Evolutionary conservation across 2,797 vertebrate species (phyloP), one percentile per base, ranked within the genome.

Genomic region (Acropternis orthonyx): DNA sequence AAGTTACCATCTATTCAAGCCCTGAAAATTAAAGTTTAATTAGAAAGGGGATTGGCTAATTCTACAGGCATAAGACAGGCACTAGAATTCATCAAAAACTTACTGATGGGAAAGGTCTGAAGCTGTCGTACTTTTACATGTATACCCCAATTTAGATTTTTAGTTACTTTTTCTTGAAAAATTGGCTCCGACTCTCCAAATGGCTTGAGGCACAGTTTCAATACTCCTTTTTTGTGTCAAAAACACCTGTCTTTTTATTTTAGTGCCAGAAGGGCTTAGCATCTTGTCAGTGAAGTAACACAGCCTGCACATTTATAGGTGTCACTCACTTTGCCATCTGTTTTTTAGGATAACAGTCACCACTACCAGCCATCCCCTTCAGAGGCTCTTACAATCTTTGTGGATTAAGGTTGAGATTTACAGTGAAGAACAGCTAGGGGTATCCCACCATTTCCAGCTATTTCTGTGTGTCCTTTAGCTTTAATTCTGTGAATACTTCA

Each of bases 311-410:
- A 97, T 98, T 98, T 98, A 97, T 97, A 97, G 97, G 96, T 97
- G 97, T 97, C 97, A 98, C 97, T 98, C 97, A 97, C 93, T 97
- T 94, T 88, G 63, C 97, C 97, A 98, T 98, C 97, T 98, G 98
- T 96, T 98, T 96, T 94, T 97, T 93, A 96, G 98, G 97, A 98
- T 98, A 98, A 98, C 93, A 97, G 96, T 92, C 95, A 94, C 96
- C 92, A 97, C 94, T 96, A 97, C 96, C 96, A 95, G 73, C 88
- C 95, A 97, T 56, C 93, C 91, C 96, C 91, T 95, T 96, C 96
- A 95, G 92, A 97, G 96, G 88, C 95, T 97, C 85, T 94, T 93
- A 86, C 93, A 96, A 55, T 96, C 95, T 96, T 95, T 85, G 90
- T 80, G 93, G 94, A 97, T 97, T 97, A 97, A 96, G 92, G 95